Conservation (phyloP, 2,888 invertebrate genomes). For the Malachius bipustulatus region DNA sequence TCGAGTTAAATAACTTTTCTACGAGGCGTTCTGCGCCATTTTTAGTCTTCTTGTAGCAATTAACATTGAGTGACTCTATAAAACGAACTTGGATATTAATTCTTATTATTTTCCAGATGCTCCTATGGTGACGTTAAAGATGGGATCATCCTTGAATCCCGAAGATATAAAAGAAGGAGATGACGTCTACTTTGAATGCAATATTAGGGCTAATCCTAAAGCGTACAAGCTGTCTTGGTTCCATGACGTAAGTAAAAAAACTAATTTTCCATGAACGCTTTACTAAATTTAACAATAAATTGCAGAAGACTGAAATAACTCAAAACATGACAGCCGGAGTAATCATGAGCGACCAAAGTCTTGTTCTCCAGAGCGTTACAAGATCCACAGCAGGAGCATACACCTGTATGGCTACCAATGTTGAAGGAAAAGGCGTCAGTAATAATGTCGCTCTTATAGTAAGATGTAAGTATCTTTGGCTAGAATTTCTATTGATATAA, state of each 20-base stretch:
- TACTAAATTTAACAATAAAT: conserved; percentile 15
- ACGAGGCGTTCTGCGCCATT: too few species aligned
- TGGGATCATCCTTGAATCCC: conserved; percentile 74
- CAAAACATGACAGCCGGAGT: conserved; percentile 73
- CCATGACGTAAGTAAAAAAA: conserved; percentile 61
- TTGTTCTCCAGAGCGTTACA: conserved; percentile 75
- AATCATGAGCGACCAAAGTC: conserved; percentile 74
- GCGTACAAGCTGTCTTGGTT: conserved; percentile 78
- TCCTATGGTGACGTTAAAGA: conserved; percentile 68
- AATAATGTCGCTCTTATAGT: conserved; percentile 58
- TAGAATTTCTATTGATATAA: too few species aligned
- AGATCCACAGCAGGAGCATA: conserved; percentile 77
- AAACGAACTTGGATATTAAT: too few species aligned
- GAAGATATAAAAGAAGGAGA: conserved; percentile 83
- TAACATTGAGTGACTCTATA: too few species aligned
- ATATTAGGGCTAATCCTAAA: conserved; percentile 73
- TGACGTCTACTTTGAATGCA: conserved; percentile 82
- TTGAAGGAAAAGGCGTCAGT: conserved; percentile 69
- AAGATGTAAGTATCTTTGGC: conserved; percentile 59
- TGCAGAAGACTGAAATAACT: conserved; percentile 67
- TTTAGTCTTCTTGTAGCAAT: too few species aligned
- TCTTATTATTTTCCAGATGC: conserved; percentile 51
- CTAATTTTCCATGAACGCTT: conserved; percentile 12
- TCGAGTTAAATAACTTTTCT: too few species aligned
- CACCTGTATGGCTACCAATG: conserved; percentile 75